Evolutionary conservation across 2,113 vertebrate species (phyloP).

Genomic region (Pelodiscus sinensis): DNA sequence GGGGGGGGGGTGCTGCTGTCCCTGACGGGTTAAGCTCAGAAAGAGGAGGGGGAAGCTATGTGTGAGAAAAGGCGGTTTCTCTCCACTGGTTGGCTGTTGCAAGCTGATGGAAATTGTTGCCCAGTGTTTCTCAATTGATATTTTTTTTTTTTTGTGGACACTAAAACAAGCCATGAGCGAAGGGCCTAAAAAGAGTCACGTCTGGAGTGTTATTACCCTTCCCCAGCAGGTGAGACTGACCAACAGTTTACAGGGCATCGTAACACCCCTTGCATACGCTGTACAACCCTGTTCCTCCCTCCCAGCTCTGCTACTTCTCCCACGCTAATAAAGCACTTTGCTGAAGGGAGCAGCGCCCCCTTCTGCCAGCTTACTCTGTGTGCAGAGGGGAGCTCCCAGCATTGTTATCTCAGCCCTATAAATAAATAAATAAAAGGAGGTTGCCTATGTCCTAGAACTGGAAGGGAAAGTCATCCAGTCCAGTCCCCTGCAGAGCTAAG

Average conservation of each 20-base stretch:
- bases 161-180: background rate
- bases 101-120: background rate
- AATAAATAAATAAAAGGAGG: too few relatives aligned
- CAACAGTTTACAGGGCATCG: background rate
- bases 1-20: too few relatives aligned
- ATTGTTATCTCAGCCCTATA: background rate
- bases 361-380: background rate
- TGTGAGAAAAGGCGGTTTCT: background rate
- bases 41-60: background rate
- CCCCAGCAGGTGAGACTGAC: too few relatives aligned
- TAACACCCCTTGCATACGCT: background rate
- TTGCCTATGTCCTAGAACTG: too few relatives aligned
- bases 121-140: too few relatives aligned
- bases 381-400: background rate
- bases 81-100: background rate
- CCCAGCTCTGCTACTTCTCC: background rate
- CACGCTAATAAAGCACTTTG: background rate
- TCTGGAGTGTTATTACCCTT: background rate
- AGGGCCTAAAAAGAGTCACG: background rate
- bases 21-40: background rate
- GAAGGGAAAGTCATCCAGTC: too few relatives aligned
- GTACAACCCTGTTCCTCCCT: background rate
- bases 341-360: background rate
- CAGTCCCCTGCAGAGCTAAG: too few relatives aligned
- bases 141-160: too few relatives aligned